Evolutionary conservation across 2,797 vertebrate genomes (phyloP).

Genomic region (Telmatherina bonti): DNA sequence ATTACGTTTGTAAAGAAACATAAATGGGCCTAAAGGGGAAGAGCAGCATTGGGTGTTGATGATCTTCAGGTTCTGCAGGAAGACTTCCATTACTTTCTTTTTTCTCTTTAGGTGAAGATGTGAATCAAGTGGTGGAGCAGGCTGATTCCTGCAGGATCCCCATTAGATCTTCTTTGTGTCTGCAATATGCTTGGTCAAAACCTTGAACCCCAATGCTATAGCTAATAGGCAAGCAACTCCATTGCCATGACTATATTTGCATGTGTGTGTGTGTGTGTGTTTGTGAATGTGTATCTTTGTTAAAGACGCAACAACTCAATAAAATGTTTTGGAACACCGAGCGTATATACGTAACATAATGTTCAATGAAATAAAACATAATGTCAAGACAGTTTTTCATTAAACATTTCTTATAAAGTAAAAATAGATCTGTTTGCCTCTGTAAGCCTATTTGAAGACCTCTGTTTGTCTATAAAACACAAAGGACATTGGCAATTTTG

Average conservation of each 20-base stretch:
- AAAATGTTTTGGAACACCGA: neutral
- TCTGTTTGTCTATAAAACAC: neutral
- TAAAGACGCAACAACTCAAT: neutral
- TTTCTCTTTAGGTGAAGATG: neutral
- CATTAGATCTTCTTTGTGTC: neutral
- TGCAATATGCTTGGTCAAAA: neutral
- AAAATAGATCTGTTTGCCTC: neutral
- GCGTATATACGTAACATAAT: neutral
- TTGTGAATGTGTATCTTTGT: neutral
- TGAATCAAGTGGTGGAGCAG: neutral
- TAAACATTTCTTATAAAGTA: neutral
- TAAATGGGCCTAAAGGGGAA: neutral
- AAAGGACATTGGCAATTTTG: neutral
- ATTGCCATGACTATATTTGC: neutral
- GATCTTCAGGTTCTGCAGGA: neutral
- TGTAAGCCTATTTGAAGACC: neutral
- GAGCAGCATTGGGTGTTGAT: neutral
- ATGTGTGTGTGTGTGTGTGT: neutral
- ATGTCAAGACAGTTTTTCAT: neutral
- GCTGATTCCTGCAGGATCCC: neutral
- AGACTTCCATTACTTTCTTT: slow-evolving; percentile 6
- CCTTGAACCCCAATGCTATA: neutral
- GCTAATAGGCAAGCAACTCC: neutral
- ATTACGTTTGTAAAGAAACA: too few species aligned
- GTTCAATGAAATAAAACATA: neutral